Percentiles rank a stretch among this genome's conserved stretches.
These are phyloP conservation scores for Alca torda DNA, from an alignment of 2,797 vertebrate species.

Conservation along the genomic window DNA sequence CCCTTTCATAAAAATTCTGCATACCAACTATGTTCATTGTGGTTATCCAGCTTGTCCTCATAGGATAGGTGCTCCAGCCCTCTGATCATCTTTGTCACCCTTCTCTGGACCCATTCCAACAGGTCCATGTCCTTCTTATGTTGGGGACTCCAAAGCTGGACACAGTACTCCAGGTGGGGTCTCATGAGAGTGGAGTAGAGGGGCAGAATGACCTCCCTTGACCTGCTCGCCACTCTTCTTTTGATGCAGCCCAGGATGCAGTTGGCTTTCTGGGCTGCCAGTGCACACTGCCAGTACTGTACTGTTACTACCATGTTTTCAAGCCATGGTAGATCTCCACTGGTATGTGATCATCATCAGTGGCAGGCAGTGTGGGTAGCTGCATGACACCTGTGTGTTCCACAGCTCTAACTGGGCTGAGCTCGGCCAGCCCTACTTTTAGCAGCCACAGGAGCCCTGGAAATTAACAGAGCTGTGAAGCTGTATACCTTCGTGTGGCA, in stretches of 20 bases:
- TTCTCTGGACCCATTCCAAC: too few relatives aligned
- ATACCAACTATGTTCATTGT: neutral
- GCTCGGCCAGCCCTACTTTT: neutral
- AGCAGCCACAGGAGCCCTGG: neutral
- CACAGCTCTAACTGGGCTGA: neutral
- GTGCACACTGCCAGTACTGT: too few relatives aligned
- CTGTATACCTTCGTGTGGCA: neutral
- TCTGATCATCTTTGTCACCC: too few relatives aligned
- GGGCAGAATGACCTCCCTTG: too few relatives aligned
- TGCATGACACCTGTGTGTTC: neutral
- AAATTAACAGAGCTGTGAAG: neutral
- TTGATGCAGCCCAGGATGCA: too few relatives aligned
- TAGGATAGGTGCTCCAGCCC: too few relatives aligned
- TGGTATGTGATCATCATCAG: accelerated
- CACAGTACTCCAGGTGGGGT: too few relatives aligned
- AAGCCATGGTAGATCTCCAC: neutral
- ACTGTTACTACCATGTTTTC: neutral
- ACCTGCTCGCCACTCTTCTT: too few relatives aligned
- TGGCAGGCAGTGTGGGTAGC: neutral
- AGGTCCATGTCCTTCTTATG: too few relatives aligned
- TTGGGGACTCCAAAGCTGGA: too few relatives aligned
- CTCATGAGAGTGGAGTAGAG: too few relatives aligned
- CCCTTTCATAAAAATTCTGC: neutral
- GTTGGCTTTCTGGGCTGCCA: too few relatives aligned
- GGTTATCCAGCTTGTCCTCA: neutral